phyloP scores from a whole-genome alignment of 2,797 vertebrate species.

The Telmatherina bonti region DNA sequence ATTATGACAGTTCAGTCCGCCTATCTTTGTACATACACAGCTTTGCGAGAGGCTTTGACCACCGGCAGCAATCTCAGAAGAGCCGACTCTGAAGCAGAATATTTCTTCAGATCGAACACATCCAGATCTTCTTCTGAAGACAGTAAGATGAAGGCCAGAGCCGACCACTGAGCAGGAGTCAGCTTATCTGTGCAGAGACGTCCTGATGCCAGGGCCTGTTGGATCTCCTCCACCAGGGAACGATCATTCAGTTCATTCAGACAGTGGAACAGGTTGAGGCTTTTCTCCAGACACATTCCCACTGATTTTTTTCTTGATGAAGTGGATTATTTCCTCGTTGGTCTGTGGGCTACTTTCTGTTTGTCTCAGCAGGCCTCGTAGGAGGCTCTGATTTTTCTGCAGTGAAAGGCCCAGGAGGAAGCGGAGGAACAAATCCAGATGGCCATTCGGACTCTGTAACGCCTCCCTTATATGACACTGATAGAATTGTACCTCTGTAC shows the following conservation, averaged over 20 bases:
- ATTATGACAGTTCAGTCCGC: no score
- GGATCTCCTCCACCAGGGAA: neutral
- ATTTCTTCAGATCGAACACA: neutral
- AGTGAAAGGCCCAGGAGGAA: slow-evolving; percentile 8
- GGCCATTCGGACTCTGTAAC: neutral
- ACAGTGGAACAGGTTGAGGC: neutral
- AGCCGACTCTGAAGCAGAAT: no score
- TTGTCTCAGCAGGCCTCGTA: neutral
- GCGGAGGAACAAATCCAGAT: neutral
- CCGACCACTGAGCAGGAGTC: neutral
- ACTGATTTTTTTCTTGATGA: neutral
- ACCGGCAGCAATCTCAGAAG: no score
- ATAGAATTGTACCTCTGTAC: no score
- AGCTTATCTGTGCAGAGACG: neutral
- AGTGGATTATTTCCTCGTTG: neutral
- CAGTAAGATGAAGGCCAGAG: neutral
- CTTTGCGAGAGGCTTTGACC: neutral
- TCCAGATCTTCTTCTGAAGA: neutral
- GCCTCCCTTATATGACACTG: neutral
- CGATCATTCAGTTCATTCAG: no score
- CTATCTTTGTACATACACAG: neutral
- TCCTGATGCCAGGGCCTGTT: neutral
- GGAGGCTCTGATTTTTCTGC: neutral
- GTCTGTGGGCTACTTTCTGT: neutral
- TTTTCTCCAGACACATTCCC: neutral